phyloP scores from a whole-genome alignment of 1,140 invertebrate species.

The Nixonia krombeini region DNA sequence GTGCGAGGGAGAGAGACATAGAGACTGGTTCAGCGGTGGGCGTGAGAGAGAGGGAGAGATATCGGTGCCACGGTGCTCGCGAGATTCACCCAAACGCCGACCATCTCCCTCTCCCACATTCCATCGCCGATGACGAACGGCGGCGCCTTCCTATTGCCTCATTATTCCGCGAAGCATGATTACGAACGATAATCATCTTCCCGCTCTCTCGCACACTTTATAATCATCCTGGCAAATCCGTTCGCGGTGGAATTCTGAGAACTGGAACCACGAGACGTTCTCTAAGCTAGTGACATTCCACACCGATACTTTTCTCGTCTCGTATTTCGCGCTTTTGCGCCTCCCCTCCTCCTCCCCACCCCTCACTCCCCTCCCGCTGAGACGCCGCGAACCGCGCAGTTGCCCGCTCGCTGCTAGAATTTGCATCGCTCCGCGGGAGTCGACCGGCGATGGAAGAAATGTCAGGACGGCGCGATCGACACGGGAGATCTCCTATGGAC shows the following conservation, averaged over 20 bases:
- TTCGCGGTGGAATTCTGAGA: conserved; percentile 62
- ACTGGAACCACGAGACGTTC: conserved; percentile 62
- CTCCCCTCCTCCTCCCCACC: conserved; percentile 2
- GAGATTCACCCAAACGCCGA: no score
- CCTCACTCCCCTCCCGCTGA: conserved; percentile 2
- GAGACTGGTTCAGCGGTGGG: no score
- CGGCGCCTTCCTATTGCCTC: conserved; percentile 52
- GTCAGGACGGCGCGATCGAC: background rate
- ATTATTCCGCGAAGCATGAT: conserved; percentile 63
- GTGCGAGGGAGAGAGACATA: no score
- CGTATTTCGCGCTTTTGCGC: conserved; percentile 54
- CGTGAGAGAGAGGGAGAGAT: no score
- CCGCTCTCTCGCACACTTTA: conserved; percentile 58
- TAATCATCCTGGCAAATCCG: conserved; percentile 64
- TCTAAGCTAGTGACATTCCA: conserved; percentile 66
- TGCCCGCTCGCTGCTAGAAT: conserved; percentile 8
- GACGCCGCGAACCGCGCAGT: conserved; percentile 4
- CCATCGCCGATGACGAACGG: conserved; percentile 38
- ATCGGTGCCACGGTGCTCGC: no score
- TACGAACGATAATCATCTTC: conserved; percentile 64
- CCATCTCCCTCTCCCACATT: conserved; percentile 1
- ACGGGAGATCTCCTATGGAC: background rate
- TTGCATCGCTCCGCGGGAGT: conserved; percentile 7
- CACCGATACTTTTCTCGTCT: conserved; percentile 62
- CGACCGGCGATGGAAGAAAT: conserved; percentile 1